A percentile compares a stretch with the other conserved stretches of the same genome.
phyloP scores from a whole-genome alignment of 2,113 vertebrate genomes.

The Amphiprion ocellaris region DNA sequence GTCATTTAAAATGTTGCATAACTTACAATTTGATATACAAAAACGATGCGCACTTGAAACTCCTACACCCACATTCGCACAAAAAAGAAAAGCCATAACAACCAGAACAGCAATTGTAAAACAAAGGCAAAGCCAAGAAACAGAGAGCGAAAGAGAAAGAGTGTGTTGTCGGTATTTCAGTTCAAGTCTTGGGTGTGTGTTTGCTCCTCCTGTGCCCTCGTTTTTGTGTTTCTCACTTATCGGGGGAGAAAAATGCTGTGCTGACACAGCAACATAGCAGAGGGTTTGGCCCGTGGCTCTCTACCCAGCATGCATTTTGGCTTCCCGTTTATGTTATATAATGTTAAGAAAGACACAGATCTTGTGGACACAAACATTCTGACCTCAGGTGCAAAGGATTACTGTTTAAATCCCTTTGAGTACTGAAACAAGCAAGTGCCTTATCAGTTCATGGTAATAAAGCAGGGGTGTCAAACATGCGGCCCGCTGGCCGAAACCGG shows the following conservation, averaged over 20 bases:
- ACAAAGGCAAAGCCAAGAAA: slow-evolving; percentile 16
- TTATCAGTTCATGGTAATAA: neutral
- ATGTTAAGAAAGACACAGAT: slow-evolving; percentile 34
- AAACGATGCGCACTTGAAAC: slow-evolving; percentile 3
- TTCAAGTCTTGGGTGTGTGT: neutral
- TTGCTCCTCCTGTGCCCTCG: neutral
- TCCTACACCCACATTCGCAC: slow-evolving; percentile 29
- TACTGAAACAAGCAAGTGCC: neutral
- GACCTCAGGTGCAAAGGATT: neutral
- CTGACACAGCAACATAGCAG: slow-evolving; percentile 59
- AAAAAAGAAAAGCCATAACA: slow-evolving; percentile 4
- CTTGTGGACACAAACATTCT: neutral
- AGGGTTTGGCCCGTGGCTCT: slow-evolving; percentile 31
- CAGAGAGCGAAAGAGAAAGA: no score
- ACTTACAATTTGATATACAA: neutral
- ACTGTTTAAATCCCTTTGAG: neutral
- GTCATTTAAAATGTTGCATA: slow-evolving; percentile 33
- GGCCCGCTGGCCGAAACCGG: no score
- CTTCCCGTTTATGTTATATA: slow-evolving; percentile 58
- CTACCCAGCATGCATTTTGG: slow-evolving; percentile 67
- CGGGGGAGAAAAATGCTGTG: slow-evolving; percentile 41
- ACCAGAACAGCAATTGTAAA: slow-evolving; percentile 2
- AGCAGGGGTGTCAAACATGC: no score
- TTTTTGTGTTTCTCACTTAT: slow-evolving; percentile 33
- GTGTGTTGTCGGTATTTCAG: neutral